Evolutionary conservation across 2,888 invertebrate genomes (phyloP), one percentile per base, ranked within the genome.

Genomic region (Hemithea aestivaria): DNA sequence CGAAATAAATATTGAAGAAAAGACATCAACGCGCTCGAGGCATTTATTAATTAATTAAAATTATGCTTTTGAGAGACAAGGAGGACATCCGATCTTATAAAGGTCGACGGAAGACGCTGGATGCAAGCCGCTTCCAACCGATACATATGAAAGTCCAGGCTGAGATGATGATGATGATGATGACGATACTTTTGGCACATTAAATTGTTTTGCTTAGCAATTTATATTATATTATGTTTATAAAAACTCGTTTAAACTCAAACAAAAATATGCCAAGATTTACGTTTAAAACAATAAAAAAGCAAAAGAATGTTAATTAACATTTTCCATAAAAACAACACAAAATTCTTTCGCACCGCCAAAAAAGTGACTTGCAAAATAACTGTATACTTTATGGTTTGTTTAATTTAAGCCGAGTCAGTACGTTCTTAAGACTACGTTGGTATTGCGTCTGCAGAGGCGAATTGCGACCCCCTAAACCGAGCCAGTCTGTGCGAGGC

Each of bases 401-500:
- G 44, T 45, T 50, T 40, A 55, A 53, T 46, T 44, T 46, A 58
- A 57, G 75, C 65, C 78, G 53, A 48, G 51, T 85, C 83, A 83
- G 57, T 66, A 56, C 62, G 58, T 74, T 73, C 65, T 51, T 63
- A 74, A 54, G 58, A 68, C 84, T 79, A 66, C 66, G 69, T 66
- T 70, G 67, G 53, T 59, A 66, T 62, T 66, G 66, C 67, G 67
- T 28, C 67, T 71, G 72, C 72, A 75, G 79, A 78, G 80, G 80
- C 78, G 78, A 85, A 81, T 84, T 79, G 81, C 74, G 64, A 68
- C 69, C 64, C 63, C 73, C 73, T 67, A 75, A 75, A 72, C 75
- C 73, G 68, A 68, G 69, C 57, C 60, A 57, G 66, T 79, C 85
- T 83, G 83, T 83, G 56, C 68, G 76, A 72, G 74, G 72, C 65